phyloP scores from a whole-genome alignment of 2,888 invertebrate species.

The Drosophila picticornis region DNA sequence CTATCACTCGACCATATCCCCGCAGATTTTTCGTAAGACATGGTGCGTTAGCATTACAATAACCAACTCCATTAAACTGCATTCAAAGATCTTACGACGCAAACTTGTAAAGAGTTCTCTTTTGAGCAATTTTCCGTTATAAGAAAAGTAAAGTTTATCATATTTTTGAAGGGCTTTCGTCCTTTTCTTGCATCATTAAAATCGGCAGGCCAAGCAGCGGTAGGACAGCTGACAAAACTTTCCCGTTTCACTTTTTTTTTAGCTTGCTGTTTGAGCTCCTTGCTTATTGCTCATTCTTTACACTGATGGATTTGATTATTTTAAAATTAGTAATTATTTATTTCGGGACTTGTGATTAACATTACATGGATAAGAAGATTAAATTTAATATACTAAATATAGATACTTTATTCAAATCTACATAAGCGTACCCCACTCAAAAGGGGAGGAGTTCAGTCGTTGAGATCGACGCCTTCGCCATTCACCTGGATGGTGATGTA shows the following conservation, averaged over 20 bases:
- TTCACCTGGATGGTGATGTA: slow-evolving; percentile 75
- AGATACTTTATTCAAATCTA: slow-evolving; percentile 31
- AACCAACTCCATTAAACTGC: too few relatives aligned
- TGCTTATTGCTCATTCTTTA: neutral
- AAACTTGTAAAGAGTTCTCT: too few relatives aligned
- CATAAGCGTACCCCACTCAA: neutral
- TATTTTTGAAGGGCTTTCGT: neutral
- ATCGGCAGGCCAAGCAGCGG: neutral
- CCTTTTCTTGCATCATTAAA: neutral
- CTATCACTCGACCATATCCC: neutral
- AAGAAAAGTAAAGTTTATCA: neutral
- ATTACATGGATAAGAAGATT: slow-evolving; percentile 25
- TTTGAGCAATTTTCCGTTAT: neutral
- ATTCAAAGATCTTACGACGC: too few relatives aligned
- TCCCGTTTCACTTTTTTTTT: neutral
- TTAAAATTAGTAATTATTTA: neutral
- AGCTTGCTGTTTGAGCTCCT: neutral
- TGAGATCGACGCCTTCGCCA: slow-evolving; percentile 77
- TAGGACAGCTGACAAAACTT: neutral
- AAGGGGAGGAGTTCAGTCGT: slow-evolving; percentile 44
- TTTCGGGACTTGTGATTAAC: neutral
- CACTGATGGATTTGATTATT: neutral
- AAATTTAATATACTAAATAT: slow-evolving; percentile 11
- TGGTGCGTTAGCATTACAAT: too few relatives aligned
- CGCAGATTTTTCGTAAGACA: too few relatives aligned